Conservation (phyloP, 2,797 vertebrate species). For the Fistularia tabacaria region DNA sequence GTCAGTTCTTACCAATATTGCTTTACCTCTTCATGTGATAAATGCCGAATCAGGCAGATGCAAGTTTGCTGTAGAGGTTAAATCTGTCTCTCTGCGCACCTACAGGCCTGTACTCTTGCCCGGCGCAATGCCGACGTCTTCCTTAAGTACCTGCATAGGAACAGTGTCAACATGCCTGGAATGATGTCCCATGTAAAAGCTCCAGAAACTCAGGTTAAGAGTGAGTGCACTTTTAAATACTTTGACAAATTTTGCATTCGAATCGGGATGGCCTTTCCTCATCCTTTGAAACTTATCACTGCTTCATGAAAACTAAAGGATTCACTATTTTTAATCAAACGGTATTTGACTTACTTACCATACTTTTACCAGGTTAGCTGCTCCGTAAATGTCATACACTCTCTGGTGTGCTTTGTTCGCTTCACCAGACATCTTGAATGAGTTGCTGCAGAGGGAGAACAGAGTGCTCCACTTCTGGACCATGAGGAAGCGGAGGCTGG, state of each 20-base stretch:
- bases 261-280: background rate
- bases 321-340: too few relatives aligned
- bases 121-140: conserved; percentile 91
- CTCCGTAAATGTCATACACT: background rate
- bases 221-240: conserved; percentile 69
- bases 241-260: conserved; percentile 1
- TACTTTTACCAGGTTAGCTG: background rate
- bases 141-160: conserved; percentile 91
- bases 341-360: too few relatives aligned
- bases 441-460: conserved; percentile 96
- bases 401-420: conserved; percentile 3
- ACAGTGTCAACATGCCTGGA: conserved; percentile 92
- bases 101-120: conserved; percentile 87
- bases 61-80: background rate
- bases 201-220: conserved; percentile 93
- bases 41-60: too few relatives aligned
- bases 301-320: too few relatives aligned
- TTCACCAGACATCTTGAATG: conserved; percentile 90
- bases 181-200: conserved; percentile 92
- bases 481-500: conserved; percentile 92
- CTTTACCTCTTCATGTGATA: too few relatives aligned
- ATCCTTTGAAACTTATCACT: background rate
- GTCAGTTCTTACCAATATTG: too few relatives aligned
- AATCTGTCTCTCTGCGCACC: conserved; percentile 1
- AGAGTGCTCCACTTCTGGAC: conserved; percentile 98